Evolutionary conservation across 2,113 vertebrate genomes (phyloP), one percentile per base, ranked within the genome.

Genomic region (Lonchura striata): DNA sequence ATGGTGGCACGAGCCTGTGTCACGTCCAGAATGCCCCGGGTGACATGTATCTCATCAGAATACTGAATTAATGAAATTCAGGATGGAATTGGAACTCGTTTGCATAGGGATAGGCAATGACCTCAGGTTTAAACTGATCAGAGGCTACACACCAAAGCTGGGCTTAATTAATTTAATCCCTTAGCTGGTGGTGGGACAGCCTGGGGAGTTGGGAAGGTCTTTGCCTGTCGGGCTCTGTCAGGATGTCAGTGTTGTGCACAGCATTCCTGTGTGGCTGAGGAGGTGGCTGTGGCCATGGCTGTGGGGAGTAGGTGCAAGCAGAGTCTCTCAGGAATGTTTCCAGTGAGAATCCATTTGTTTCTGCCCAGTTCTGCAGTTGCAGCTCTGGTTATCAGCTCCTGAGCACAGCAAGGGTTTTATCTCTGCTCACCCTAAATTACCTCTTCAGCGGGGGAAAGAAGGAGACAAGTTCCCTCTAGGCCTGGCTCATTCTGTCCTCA

Each of bases 161-260:
- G 66, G 33, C 39, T 79, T 47, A 30, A 27, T 54, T 59, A 57
- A 74, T 16, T 44, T 33, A 41, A 18, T 54, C 16, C 28, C 35
- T 41, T 44, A 70, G 49, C 20, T 24, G 35, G 1, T 42, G 39
- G 21, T 74, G 66, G 49, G 22, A 4, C 25, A 68, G 44, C 39
- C 1, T 19, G 39, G 44, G 61, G 39, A 50, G 19, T 1, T 91
- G 81, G 30, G 60, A 13, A 53, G 61, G 60, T 20, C 20, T 39
- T n/a, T 18, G 1, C 7, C 14, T 41, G 1, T 11, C 10, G 53
- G 44, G 9, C 50, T 46, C 21, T 27, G 0, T 44, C 27, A 52
- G 54, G 37, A 3, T 52, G 33, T 16, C 63, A 35, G 3, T 0
- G 11, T 9, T 74, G 66, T 17, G 65, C 3, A 1, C 33, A 19